phyloP scores from a whole-genome alignment of 2,888 invertebrate genomes.

The Netelia fuscicornis region DNA sequence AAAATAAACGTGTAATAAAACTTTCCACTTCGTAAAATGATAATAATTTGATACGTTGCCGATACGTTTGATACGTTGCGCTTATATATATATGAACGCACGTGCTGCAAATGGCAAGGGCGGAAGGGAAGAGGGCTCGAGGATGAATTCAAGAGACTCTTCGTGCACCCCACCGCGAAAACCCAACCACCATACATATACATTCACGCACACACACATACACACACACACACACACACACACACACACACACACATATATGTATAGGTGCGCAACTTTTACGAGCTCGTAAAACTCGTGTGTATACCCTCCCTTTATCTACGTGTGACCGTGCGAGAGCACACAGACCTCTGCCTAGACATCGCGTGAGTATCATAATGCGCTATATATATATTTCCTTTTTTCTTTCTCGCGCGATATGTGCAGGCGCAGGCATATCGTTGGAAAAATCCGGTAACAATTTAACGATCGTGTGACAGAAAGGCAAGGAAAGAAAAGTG shows the following conservation, averaged over 20 bases:
- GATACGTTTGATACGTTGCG: too few relatives aligned
- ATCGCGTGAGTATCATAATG: constrained; percentile 32
- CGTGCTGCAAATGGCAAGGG: constrained; percentile 25
- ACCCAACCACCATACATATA: constrained; percentile 28
- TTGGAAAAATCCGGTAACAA: constrained; percentile 65
- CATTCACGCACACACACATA: too few relatives aligned
- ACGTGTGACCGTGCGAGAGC: constrained; percentile 72
- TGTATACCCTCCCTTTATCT: constrained; percentile 77
- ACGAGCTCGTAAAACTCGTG: constrained; percentile 73
- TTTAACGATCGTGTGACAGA: constrained; percentile 66
- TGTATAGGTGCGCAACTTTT: constrained; percentile 65
- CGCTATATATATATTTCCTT: constrained; percentile 17
- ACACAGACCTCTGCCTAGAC: constrained; percentile 52
- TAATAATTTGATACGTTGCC: not conserved
- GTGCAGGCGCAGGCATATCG: constrained; percentile 55
- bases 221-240: not conserved
- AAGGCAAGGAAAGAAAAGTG: constrained; percentile 24
- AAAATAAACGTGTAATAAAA: too few relatives aligned
- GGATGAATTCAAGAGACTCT: constrained; percentile 34
- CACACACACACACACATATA: not conserved
- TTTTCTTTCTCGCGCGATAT: constrained; percentile 50
- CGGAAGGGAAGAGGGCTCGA: constrained; percentile 5
- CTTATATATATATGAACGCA: constrained; percentile 22
- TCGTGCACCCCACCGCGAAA: constrained; percentile 45
- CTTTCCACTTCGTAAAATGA: too few relatives aligned